phyloP scores from a whole-genome alignment of 2,797 vertebrate species.

The Atherinosoma microstoma region DNA sequence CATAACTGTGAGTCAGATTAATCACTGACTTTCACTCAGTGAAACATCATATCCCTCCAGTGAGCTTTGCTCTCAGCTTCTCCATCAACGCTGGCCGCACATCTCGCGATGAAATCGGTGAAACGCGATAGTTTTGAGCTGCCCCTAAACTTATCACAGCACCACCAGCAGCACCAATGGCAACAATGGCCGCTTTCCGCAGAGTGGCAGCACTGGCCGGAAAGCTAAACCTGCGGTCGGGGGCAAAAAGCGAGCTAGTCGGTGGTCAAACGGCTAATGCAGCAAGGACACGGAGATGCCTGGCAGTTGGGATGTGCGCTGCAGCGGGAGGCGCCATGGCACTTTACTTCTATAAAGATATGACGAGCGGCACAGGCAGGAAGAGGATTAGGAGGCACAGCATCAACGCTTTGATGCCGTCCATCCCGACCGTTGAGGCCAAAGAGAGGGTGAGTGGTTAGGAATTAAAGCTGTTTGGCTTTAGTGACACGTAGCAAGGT shows the following conservation, averaged over 20 bases:
- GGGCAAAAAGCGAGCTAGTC: constrained; percentile 45
- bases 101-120: constrained; percentile 79
- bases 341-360: constrained; percentile 69
- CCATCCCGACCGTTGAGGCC: constrained; percentile 77
- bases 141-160: constrained; percentile 53
- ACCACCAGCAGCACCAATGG: constrained; percentile 24
- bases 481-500: constrained; percentile 10
- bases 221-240: constrained; percentile 58
- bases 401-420: constrained; percentile 67
- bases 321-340: constrained; percentile 78
- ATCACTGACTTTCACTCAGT: constrained; percentile 13
- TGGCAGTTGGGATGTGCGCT: constrained; percentile 69
- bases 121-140: constrained; percentile 62
- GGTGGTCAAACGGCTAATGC: constrained; percentile 13
- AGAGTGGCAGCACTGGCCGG: constrained; percentile 73
- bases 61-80: constrained; percentile 37
- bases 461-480: not conserved
- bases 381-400: constrained; percentile 59
- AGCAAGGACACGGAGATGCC: constrained; percentile 38
- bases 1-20: constrained; percentile 10
- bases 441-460: constrained; percentile 81
- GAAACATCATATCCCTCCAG: constrained; percentile 24
- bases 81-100: constrained; percentile 34
- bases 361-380: constrained; percentile 45
- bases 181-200: constrained; percentile 84